Percentiles rank a stretch among this genome's conserved stretches.
Evolutionary conservation across 2,113 vertebrate genomes (phyloP).

Genomic region (Morone chrysops): DNA sequence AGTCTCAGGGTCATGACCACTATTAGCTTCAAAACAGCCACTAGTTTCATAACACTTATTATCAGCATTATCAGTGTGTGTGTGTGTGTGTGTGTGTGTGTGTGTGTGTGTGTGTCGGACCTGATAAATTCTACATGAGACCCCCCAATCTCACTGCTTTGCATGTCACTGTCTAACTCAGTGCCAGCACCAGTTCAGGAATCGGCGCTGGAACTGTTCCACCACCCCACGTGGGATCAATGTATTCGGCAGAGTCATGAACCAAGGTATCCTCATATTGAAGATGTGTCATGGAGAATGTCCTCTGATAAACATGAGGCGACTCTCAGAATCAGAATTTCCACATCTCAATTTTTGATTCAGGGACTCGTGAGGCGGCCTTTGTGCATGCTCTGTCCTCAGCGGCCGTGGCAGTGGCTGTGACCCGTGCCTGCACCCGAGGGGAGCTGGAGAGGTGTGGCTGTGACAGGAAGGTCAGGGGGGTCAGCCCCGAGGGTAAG

Average conservation of each 20-base stretch:
- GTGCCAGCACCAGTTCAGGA: slow-evolving; percentile 86
- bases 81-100: too few relatives aligned
- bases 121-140: not conserved
- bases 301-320: not conserved
- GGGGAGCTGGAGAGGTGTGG: slow-evolving; percentile 87
- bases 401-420: slow-evolving; percentile 80
- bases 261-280: slow-evolving; percentile 78
- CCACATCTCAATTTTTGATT: slow-evolving; percentile 5
- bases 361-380: slow-evolving; percentile 84
- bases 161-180: slow-evolving; percentile 45
- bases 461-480: slow-evolving; percentile 83
- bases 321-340: not conserved
- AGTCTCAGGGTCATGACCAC: not conserved
- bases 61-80: not conserved
- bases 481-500: slow-evolving; percentile 86
- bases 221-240: slow-evolving; percentile 86
- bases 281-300: not conserved
- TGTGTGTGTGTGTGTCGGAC: not conserved
- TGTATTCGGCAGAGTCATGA: slow-evolving; percentile 83
- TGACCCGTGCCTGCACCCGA: slow-evolving; percentile 83
- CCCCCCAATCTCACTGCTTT: not conserved
- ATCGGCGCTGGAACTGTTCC: slow-evolving; percentile 86
- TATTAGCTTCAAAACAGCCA: not conserved
- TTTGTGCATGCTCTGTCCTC: slow-evolving; percentile 83
- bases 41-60: not conserved